Evolutionary conservation across 2,113 vertebrate species (phyloP).

Genomic region (Elaphurus davidianus): DNA sequence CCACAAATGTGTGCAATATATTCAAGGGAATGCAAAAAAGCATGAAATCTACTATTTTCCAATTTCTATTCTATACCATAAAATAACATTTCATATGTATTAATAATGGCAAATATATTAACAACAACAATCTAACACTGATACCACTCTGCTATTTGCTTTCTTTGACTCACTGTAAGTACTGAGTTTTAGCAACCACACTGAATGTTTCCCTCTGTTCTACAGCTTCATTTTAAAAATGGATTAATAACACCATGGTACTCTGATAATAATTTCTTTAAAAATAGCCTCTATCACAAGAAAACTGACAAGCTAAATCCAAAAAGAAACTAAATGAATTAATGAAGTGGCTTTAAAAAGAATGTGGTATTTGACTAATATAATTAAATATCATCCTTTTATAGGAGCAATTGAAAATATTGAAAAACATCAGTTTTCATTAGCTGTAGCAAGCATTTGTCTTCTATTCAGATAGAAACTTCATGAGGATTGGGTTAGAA

Average conservation of each 20-base stretch:
- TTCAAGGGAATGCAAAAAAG: not conserved
- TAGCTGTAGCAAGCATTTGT: not conserved
- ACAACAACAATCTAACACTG: not conserved
- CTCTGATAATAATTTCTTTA: not conserved
- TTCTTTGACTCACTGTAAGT: not conserved
- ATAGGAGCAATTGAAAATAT: not conserved
- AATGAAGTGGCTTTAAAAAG: not conserved
- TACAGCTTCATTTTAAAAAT: not conserved
- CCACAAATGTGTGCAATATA: not conserved
- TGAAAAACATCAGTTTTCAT: not conserved
- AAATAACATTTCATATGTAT: not conserved
- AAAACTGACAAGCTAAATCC: not conserved
- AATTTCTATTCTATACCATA: not conserved
- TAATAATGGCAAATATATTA: not conserved
- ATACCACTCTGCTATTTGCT: not conserved
- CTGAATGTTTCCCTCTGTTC: not conserved
- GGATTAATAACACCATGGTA: not conserved
- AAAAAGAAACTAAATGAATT: not conserved
- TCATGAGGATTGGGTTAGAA: not conserved
- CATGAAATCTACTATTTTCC: not conserved
- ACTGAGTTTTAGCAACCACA: not conserved
- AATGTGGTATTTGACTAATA: not conserved
- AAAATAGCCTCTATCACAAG: not conserved
- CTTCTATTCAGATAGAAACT: not conserved
- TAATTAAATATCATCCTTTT: not conserved